These are phyloP conservation scores for Chloroceryle amazona DNA, from an alignment of 2,797 vertebrate species.

Conservation along the genomic window DNA sequence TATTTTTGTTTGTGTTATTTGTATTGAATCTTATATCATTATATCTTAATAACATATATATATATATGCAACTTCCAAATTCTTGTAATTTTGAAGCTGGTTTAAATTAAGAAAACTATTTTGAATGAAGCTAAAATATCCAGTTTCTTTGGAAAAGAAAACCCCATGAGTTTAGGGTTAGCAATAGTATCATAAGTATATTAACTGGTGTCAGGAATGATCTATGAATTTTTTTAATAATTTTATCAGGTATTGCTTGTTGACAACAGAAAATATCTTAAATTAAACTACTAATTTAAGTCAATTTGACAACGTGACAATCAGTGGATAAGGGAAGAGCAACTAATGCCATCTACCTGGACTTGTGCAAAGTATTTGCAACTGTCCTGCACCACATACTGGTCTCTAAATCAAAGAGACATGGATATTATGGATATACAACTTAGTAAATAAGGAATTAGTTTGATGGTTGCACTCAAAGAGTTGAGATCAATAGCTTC, in stretches of 20 bases:
- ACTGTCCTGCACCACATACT: too few species aligned
- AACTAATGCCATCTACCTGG: too few species aligned
- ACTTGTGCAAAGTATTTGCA: too few species aligned
- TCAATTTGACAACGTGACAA: background rate
- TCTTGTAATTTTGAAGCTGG: background rate
- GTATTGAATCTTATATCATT: background rate
- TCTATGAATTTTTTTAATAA: rapidly evolving
- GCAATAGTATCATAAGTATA: background rate
- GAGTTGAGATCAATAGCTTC: too few species aligned
- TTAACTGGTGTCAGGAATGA: background rate
- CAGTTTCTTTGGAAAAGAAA: background rate
- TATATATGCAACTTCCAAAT: background rate
- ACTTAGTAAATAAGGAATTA: too few species aligned
- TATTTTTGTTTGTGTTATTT: background rate
- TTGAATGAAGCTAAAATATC: background rate
- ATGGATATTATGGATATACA: too few species aligned
- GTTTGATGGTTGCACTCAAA: too few species aligned
- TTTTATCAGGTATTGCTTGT: background rate
- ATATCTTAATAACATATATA: background rate
- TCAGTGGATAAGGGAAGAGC: too few species aligned
- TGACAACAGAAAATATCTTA: background rate
- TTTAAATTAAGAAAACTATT: background rate
- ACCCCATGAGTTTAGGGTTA: background rate
- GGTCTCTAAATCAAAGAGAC: too few species aligned
- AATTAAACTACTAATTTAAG: background rate